Conservation (phyloP, 1,140 invertebrate genomes). For the Apis dorsata region DNA sequence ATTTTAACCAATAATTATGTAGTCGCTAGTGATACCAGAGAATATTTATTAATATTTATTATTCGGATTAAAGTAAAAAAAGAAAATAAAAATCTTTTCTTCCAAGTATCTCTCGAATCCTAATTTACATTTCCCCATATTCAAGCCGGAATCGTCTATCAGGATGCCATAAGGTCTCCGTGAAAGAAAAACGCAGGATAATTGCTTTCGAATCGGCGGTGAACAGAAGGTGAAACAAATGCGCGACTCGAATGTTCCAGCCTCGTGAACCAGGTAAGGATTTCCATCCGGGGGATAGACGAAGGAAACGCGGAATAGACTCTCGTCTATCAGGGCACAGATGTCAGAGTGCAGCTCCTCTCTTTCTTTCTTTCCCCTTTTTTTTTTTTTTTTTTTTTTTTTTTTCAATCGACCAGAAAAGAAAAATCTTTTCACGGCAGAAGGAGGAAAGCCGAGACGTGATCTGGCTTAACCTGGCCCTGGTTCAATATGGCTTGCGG, state of each 20-base stretch:
- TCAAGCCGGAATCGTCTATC: neutral
- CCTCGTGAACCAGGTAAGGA: neutral
- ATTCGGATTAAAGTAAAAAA: neutral
- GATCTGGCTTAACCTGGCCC: conserved; percentile 2
- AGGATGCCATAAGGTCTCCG: neutral
- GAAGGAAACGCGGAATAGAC: neutral
- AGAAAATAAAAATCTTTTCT: neutral
- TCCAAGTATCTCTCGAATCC: neutral
- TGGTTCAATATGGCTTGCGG: neutral
- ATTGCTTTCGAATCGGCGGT: neutral
- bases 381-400: neutral
- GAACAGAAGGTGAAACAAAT: conserved; percentile 3
- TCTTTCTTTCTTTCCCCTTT: neutral
- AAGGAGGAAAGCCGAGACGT: neutral
- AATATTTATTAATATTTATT: no score
- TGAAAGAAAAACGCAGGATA: neutral
- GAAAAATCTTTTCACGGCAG: neutral
- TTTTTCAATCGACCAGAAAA: neutral
- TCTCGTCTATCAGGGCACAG: neutral
- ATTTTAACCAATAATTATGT: neutral
- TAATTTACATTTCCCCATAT: neutral
- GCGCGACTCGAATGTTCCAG: neutral
- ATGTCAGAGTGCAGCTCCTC: neutral
- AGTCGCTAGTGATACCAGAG: no score
- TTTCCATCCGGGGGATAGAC: neutral